These are phyloP conservation scores for Leptinotarsa haldemani DNA, from an alignment of 2,888 invertebrate genomes.

Conservation along the genomic window DNA sequence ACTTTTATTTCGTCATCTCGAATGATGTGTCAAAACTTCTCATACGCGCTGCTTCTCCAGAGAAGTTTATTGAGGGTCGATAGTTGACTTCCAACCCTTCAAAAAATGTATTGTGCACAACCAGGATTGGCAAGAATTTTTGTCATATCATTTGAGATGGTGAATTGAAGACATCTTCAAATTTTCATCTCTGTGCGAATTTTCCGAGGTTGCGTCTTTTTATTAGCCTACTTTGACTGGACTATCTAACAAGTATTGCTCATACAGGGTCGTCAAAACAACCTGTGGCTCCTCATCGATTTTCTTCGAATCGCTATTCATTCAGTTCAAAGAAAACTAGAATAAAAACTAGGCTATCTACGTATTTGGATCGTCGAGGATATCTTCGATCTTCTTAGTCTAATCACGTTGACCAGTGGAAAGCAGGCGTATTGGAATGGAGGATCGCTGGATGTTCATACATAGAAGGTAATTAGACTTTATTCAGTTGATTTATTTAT, in stretches of 20 bases:
- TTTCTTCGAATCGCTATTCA: constrained; percentile 8
- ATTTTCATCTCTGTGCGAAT: too few species aligned
- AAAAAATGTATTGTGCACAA: too few species aligned
- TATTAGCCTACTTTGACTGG: too few species aligned
- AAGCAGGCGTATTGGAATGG: not conserved
- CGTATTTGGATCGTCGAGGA: constrained; percentile 5
- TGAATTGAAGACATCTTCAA: too few species aligned
- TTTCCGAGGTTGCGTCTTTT: too few species aligned
- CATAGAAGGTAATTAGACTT: not conserved
- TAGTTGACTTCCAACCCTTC: too few species aligned
- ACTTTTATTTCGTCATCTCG: too few species aligned
- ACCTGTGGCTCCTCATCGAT: constrained; percentile 11
- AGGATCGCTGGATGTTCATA: not conserved
- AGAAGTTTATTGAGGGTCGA: too few species aligned
- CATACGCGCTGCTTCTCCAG: too few species aligned
- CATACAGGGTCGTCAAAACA: constrained; percentile 20
- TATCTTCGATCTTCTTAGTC: constrained; percentile 8
- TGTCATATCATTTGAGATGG: too few species aligned
- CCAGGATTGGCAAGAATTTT: too few species aligned
- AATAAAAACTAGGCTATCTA: not conserved
- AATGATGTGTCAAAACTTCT: too few species aligned
- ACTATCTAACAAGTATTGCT: constrained; percentile 13
- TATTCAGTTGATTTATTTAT: not conserved
- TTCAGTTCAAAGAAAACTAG: constrained; percentile 7
- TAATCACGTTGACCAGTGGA: constrained; percentile 12